phyloP scores from a whole-genome alignment of 2,888 invertebrate genomes.

The Aethes cnicana region DNA sequence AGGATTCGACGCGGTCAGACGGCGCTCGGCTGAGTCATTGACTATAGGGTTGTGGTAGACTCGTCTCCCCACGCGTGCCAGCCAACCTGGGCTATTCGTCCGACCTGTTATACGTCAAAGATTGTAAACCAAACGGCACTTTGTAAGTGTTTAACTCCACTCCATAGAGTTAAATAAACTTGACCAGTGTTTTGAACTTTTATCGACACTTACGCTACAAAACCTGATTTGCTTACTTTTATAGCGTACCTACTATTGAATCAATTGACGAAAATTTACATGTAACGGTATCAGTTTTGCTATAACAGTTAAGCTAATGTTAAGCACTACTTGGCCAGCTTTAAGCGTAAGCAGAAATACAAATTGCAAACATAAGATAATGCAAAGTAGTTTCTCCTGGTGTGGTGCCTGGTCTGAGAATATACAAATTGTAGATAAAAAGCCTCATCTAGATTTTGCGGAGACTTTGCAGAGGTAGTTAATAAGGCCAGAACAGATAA shows the following conservation, averaged over 20 bases:
- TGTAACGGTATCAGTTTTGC: neutral
- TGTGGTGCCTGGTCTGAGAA: neutral
- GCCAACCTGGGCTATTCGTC: neutral
- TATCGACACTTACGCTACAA: no score
- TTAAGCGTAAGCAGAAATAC: conserved; percentile 6
- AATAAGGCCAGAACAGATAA: conserved; percentile 1
- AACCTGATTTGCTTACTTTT: no score
- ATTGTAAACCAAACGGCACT: conserved; percentile 8
- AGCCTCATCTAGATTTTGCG: conserved; percentile 15
- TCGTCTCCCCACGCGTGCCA: conserved; percentile 54
- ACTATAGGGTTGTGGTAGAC: conserved; percentile 40
- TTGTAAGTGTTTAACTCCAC: neutral
- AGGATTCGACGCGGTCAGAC: conserved; percentile 38
- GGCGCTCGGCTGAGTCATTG: conserved; percentile 42
- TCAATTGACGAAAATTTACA: neutral
- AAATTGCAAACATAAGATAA: conserved; percentile 3
- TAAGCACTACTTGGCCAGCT: neutral
- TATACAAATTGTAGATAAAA: conserved; percentile 16
- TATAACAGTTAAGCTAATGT: neutral
- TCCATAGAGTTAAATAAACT: no score
- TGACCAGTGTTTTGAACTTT: no score
- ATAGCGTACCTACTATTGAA: no score
- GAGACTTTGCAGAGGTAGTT: neutral
- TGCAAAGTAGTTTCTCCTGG: conserved; percentile 13
- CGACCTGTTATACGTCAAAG: conserved; percentile 15